Evolutionary conservation across 2,888 invertebrate species (phyloP).

Genomic region (Myopa tessellatipennis): DNA sequence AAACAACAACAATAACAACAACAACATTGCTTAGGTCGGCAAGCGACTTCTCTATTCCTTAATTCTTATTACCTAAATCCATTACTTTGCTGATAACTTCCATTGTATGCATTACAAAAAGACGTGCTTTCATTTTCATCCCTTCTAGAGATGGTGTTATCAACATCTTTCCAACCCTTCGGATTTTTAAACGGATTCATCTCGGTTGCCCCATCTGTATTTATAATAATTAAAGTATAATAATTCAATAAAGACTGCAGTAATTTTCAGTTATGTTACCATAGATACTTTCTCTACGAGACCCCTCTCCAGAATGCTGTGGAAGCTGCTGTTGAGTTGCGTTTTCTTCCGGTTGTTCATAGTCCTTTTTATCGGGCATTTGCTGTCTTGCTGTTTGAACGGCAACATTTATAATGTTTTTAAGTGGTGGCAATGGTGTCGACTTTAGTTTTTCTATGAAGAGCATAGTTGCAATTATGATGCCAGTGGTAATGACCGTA

Average conservation of each 20-base stretch:
- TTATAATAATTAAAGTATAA: background rate
- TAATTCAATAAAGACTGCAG: constrained; percentile 26
- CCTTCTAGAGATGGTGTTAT: constrained; percentile 56
- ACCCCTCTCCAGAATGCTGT: constrained; percentile 41
- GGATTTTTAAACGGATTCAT: constrained; percentile 67
- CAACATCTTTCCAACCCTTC: constrained; percentile 59
- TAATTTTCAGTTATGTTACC: constrained; percentile 35
- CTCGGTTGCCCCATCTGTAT: constrained; percentile 56
- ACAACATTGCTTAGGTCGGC: no score
- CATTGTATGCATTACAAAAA: constrained; percentile 65
- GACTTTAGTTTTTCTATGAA: constrained; percentile 71
- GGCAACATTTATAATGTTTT: constrained; percentile 83
- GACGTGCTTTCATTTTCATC: constrained; percentile 65
- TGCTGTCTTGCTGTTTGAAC: constrained; percentile 84
- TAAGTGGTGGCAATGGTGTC: constrained; percentile 80
- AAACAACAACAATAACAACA: no score
- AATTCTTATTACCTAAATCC: constrained; percentile 61
- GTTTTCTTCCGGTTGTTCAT: constrained; percentile 64
- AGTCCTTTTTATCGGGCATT: constrained; percentile 74
- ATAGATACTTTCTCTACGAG: constrained; percentile 39
- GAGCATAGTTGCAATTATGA: constrained; percentile 68
- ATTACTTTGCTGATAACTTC: constrained; percentile 65
- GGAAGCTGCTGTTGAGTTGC: constrained; percentile 51
- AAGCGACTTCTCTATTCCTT: no score
- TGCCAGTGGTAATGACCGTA: background rate